Conservation (phyloP, 1,140 invertebrate species). For the Andricus grossulariae region DNA sequence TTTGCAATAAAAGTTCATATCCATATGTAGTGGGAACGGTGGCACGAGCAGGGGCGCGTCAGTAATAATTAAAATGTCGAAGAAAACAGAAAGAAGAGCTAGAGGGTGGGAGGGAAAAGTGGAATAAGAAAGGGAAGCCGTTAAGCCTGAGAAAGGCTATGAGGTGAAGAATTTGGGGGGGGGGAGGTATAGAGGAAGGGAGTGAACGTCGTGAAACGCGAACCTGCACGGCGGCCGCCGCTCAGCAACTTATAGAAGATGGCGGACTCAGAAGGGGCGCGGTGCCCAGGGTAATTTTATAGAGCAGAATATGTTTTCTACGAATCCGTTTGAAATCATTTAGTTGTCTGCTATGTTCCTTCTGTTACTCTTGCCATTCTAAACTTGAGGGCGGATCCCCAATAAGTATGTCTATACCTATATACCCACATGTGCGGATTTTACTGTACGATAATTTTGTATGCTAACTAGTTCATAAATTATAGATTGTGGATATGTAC, state of each 20-base stretch:
- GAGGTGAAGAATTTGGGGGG: neutral
- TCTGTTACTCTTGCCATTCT: constrained; percentile 55
- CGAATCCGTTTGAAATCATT: constrained; percentile 67
- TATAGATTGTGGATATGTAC: no score
- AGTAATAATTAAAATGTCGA: constrained; percentile 8
- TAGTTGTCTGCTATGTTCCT: constrained; percentile 54
- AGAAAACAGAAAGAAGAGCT: constrained; percentile 12
- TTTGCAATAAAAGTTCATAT: neutral
- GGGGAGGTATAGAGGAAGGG: constrained; percentile 8
- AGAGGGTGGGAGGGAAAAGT: constrained; percentile 14
- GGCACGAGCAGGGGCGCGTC: constrained; percentile 9
- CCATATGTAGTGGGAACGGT: neutral
- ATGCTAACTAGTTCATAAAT: no score
- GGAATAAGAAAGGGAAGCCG: constrained; percentile 17
- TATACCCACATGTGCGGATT: no score
- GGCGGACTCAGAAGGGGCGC: constrained; percentile 35
- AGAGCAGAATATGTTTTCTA: constrained; percentile 64
- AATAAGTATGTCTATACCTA: constrained; percentile 28
- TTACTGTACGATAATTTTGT: no score
- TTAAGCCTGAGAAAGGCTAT: constrained; percentile 23
- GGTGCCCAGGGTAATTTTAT: constrained; percentile 63
- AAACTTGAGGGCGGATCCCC: constrained; percentile 32
- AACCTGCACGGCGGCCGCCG: constrained; percentile 7
- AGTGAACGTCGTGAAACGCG: constrained; percentile 15
- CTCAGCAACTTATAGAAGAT: constrained; percentile 32